A percentile compares a stretch with the other conserved stretches of the same genome.
phyloP scores from a whole-genome alignment of 2,113 vertebrate species.

The Ibidorhyncha struthersii region DNA sequence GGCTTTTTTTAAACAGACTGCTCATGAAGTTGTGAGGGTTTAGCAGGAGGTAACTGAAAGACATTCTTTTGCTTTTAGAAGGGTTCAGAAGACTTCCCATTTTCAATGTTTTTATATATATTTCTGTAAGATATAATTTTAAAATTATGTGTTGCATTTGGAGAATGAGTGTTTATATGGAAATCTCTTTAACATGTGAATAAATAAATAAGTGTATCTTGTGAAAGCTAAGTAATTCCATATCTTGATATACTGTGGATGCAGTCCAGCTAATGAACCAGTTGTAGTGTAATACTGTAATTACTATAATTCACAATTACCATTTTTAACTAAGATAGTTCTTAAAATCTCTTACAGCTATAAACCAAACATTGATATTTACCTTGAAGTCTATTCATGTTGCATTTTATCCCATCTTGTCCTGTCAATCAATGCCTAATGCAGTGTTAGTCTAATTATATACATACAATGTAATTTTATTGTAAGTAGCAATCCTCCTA shows the following conservation, averaged over 20 bases:
- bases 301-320: neutral
- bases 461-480: neutral
- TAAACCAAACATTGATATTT: constrained; percentile 10
- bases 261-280: neutral
- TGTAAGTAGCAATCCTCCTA: neutral
- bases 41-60: neutral
- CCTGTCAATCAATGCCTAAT: constrained; percentile 38
- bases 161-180: neutral
- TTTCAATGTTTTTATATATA: neutral
- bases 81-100: neutral
- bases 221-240: neutral
- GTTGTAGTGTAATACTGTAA: neutral
- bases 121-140: neutral
- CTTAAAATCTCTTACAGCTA: neutral
- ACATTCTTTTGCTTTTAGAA: neutral
- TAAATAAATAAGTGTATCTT: neutral
- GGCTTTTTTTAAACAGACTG: neutral
- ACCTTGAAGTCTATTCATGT: neutral
- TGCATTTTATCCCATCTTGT: neutral
- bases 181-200: neutral
- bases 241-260: neutral
- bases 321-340: neutral
- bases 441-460: constrained; percentile 16
- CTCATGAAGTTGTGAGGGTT: neutral
- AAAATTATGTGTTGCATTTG: neutral